Conservation (phyloP, 2,888 invertebrate species). For the Labia minor region DNA sequence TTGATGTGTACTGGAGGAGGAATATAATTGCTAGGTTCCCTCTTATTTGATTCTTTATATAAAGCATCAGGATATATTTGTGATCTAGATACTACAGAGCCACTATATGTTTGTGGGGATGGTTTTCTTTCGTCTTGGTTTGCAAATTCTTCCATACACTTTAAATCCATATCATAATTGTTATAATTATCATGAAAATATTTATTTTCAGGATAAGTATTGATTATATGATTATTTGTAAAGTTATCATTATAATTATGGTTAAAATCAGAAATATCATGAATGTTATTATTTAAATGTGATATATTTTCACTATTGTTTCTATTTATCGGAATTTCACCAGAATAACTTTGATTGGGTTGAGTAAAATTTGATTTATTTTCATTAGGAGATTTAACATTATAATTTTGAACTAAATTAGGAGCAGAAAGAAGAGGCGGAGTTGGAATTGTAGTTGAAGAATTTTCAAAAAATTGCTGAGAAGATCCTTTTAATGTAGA, state of each 20-base stretch:
- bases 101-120: conserved; percentile 22
- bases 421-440: conserved; percentile 36
- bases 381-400: conserved; percentile 31
- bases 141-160: not conserved
- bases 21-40: not conserved
- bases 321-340: not conserved
- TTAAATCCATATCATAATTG: not conserved
- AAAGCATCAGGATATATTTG: conserved; percentile 21
- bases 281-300: not conserved
- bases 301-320: not conserved
- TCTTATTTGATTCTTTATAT: not conserved
- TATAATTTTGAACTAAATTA: conserved; percentile 35
- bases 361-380: conserved; percentile 27
- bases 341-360: not conserved
- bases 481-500: conserved; percentile 22
- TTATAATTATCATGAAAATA: not conserved
- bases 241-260: conserved; percentile 14
- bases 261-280: not conserved
- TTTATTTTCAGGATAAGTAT: not conserved
- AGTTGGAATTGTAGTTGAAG: conserved; percentile 18
- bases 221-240: conserved; percentile 13
- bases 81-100: conserved; percentile 22
- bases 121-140: not conserved
- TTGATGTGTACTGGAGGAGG: not conserved
- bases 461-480: conserved; percentile 14